phyloP scores from a whole-genome alignment of 2,888 invertebrate species.

The Calephelis perditalis region DNA sequence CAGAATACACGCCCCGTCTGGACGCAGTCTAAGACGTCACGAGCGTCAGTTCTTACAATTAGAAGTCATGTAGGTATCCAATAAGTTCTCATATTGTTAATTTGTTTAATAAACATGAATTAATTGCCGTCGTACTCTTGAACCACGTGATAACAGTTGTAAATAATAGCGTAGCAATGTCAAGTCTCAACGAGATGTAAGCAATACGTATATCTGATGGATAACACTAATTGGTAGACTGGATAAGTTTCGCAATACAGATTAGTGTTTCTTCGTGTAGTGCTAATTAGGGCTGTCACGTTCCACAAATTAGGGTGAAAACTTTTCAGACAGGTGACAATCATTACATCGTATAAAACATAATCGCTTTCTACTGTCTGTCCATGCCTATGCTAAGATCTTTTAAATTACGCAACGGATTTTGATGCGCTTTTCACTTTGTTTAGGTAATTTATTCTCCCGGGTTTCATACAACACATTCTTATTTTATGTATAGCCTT shows the following conservation, averaged over 20 bases:
- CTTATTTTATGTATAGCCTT: no score
- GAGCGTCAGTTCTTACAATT: slow-evolving; percentile 28
- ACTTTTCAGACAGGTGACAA: no score
- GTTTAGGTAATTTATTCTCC: no score
- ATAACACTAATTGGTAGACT: slow-evolving; percentile 40
- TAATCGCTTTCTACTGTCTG: no score
- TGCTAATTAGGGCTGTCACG: not conserved
- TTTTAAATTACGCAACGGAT: no score
- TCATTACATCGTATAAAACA: no score
- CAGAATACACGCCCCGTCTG: no score
- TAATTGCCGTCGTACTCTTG: slow-evolving; percentile 11
- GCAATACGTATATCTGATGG: slow-evolving; percentile 38
- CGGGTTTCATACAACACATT: no score
- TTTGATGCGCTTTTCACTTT: no score
- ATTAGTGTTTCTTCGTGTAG: not conserved
- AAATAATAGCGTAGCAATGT: slow-evolving; percentile 56
- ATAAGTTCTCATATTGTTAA: slow-evolving; percentile 48
- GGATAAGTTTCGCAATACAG: slow-evolving; percentile 26
- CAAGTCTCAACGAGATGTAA: slow-evolving; percentile 61
- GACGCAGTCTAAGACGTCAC: no score
- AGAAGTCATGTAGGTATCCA: slow-evolving; percentile 31
- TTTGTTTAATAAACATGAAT: slow-evolving; percentile 70
- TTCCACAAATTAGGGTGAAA: no score
- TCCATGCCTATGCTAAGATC: no score
- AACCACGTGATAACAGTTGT: slow-evolving; percentile 55